phyloP scores from a whole-genome alignment of 2,113 vertebrate species.

The Ceyx margarethae region DNA sequence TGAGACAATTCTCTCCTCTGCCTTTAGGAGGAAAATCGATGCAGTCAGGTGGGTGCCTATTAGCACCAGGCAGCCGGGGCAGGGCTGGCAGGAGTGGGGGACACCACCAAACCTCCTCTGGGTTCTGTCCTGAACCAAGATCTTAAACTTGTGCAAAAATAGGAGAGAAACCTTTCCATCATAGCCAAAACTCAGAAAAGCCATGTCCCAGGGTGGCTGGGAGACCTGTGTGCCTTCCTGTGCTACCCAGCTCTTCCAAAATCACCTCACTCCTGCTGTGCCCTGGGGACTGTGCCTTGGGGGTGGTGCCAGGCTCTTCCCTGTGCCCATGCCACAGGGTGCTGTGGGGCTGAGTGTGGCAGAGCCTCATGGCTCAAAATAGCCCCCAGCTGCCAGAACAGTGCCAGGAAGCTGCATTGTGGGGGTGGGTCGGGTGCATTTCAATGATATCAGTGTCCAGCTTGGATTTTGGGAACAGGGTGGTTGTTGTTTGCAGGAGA shows the following conservation, averaged over 20 bases:
- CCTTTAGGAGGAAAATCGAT: slow-evolving; percentile 65
- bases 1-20: slow-evolving; percentile 57
- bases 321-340: neutral
- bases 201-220: rapidly evolving
- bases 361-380: neutral
- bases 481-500: slow-evolving; percentile 28
- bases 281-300: rapidly evolving
- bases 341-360: neutral
- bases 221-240: neutral
- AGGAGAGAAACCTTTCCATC: neutral
- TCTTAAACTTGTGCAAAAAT: neutral
- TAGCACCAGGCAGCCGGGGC: neutral
- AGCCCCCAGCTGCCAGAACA: neutral
- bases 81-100: neutral
- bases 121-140: neutral
- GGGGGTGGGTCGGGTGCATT: neutral
- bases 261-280: neutral
- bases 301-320: neutral
- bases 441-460: slow-evolving; percentile 18
- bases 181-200: neutral
- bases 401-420: slow-evolving; percentile 7
- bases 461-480: slow-evolving; percentile 42
- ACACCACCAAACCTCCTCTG: neutral
- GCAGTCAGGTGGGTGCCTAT: slow-evolving; percentile 36
- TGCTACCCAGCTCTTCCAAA: neutral